Evolutionary conservation across 92 coral and sea anemone genomes (phyloP).

Genomic region (Chrysogorgia sp.): DNA sequence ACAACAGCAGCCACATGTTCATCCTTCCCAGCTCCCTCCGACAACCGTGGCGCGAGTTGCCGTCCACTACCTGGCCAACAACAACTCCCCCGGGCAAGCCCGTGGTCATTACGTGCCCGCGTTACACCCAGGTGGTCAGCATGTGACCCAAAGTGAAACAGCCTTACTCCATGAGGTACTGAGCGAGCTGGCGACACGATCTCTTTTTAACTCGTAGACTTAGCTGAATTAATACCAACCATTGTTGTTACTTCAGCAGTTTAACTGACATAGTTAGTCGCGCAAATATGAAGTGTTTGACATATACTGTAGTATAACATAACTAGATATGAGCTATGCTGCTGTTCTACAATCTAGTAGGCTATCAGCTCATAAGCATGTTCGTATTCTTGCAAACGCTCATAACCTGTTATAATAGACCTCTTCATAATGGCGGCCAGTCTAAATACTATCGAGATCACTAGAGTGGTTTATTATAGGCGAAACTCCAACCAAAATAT

Average conservation of each 20-base stretch:
- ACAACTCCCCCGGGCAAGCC: constrained; percentile 20
- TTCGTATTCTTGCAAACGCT: no score
- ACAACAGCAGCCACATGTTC: constrained; percentile 8
- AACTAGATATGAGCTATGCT: no score
- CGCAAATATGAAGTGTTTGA: no score
- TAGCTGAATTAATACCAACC: background rate
- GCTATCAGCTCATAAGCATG: no score
- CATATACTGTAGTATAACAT: no score
- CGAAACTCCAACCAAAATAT: no score
- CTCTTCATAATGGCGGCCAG: no score
- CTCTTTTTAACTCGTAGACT: constrained; percentile 21
- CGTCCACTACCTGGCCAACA: constrained; percentile 32
- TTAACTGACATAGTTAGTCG: no score
- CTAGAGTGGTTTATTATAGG: no score
- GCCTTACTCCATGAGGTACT: constrained; percentile 44
- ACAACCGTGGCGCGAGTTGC: constrained; percentile 21
- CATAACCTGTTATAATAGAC: no score
- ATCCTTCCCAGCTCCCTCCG: constrained; percentile 18
- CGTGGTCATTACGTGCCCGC: constrained; percentile 15
- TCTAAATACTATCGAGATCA: no score
- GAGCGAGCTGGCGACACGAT: constrained; percentile 36
- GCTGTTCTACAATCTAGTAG: no score
- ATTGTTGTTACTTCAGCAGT: background rate
- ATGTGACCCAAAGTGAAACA: constrained; percentile 45
- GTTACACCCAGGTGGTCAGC: constrained; percentile 23